Conservation (phyloP, 1,140 invertebrate genomes). For the Steinernema khuongi region DNA sequence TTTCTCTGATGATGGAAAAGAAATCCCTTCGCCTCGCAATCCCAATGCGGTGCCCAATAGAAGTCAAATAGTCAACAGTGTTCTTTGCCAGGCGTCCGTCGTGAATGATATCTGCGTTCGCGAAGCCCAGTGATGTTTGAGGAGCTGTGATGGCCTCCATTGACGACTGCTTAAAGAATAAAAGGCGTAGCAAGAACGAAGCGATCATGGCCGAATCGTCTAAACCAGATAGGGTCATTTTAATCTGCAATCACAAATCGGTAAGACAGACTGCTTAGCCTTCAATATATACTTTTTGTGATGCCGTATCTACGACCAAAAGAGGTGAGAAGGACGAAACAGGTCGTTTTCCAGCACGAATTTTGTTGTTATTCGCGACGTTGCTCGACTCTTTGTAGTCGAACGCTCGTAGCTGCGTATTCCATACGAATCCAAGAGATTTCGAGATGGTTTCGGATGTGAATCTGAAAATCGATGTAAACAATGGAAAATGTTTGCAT, state of each 20-base stretch:
- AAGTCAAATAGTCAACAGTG: neutral
- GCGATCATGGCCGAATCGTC: conserved; percentile 65
- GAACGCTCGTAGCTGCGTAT: neutral
- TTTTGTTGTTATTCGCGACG: neutral
- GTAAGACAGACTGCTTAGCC: neutral
- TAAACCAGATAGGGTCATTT: neutral
- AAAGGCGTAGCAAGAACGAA: conserved; percentile 80
- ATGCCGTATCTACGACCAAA: neutral
- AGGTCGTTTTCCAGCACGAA: neutral
- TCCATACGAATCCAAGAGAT: neutral
- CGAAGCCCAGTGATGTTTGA: neutral
- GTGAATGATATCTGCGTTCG: neutral
- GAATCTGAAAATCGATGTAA: neutral
- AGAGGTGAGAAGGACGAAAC: neutral
- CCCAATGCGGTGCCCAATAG: neutral
- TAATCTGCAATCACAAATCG: neutral
- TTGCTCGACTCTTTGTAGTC: neutral
- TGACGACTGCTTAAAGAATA: conserved; percentile 67
- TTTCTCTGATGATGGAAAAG: neutral
- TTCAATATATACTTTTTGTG: neutral
- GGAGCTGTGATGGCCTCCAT: neutral
- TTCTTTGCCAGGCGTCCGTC: neutral
- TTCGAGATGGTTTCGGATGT: neutral
- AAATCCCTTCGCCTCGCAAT: neutral
- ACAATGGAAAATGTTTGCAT: neutral